These are phyloP conservation scores for Drosophila suboccidentalis DNA, from an alignment of 2,888 invertebrate species.

Conservation along the genomic window DNA sequence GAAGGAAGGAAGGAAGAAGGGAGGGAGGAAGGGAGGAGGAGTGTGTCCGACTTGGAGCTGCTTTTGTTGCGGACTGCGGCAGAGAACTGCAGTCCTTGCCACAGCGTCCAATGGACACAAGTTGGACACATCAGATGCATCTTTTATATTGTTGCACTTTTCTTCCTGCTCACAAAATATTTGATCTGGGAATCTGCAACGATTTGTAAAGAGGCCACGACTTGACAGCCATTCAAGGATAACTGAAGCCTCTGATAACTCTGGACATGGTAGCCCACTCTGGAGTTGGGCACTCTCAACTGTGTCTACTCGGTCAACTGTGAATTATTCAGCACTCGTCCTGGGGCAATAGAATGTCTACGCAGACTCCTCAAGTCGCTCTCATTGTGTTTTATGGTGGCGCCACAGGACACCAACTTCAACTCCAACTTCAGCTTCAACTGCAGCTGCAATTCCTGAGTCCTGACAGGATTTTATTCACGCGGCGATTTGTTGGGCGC, in stretches of 20 bases:
- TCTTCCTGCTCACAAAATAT: conserved; percentile 23
- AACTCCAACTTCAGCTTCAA: conserved; percentile 26
- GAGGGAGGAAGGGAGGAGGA: neutral
- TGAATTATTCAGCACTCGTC: conserved; percentile 47
- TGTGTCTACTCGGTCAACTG: conserved; percentile 42
- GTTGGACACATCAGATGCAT: conserved; percentile 37
- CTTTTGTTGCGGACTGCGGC: conserved; percentile 50
- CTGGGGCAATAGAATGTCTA: conserved; percentile 23
- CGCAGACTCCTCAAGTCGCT: neutral
- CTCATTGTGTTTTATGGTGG: conserved; percentile 53
- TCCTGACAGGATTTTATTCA: conserved; percentile 52
- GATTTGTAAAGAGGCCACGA: conserved; percentile 54
- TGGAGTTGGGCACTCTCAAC: conserved; percentile 7
- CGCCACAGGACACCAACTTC: conserved; percentile 33
- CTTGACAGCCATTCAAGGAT: conserved; percentile 62
- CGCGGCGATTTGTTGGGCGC: conserved; percentile 68
- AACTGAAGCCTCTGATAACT: conserved; percentile 28
- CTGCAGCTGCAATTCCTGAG: conserved; percentile 35
- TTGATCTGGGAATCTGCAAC: conserved; percentile 60
- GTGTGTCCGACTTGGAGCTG: conserved; percentile 26
- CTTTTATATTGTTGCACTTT: conserved; percentile 50
- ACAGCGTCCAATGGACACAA: conserved; percentile 16
- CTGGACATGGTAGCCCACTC: neutral
- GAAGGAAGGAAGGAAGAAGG: conserved; percentile 13
- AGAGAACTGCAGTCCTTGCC: conserved; percentile 30